Base-by-base conservation (phyloP, 2,888 invertebrate species). In the Mesochorus sp. region DNA sequence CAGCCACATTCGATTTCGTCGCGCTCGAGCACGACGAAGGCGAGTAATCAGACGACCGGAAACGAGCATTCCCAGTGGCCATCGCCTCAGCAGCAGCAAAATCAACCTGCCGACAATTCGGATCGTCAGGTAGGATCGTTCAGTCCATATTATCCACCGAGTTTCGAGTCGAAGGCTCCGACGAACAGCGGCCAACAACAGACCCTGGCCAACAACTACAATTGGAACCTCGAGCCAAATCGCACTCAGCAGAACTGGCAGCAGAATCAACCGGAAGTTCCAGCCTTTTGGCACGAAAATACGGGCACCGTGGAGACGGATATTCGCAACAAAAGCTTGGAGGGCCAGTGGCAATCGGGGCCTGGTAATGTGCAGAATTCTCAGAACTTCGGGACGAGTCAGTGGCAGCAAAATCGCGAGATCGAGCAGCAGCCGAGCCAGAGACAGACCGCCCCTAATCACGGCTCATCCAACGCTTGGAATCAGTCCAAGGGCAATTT, bases 171-270 rank as follows among this genome's bases (percentile, higher is more conserved):
- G 2, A 75, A 64, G 34, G 24, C 24, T 10, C 14, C 64, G 2
- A 17, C 34, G n/a, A n/a, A n/a, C n/a, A n/a, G n/a, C n/a, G n/a
- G n/a, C 12, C 82, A 76, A 24, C 82, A 77, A 44, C 72, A 74
- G 39, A 79, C 61, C 2, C 28, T 47, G 21, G 24, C 75, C 4
- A 86, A 82, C 62, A 88, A 80, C 81, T 88, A 85, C 59, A 87
- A 84, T 55, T 89, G 89, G 87, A 85, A 81, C 14, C 85, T 85
- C n/a, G 84, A 87, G 31, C 73, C 80, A 3, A 85, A 81, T 70
- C 68, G 82, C 19, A 21, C 81, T 37, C 51, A 79, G 1, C 82
- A 82, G 44, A 86, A 85, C 76, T 87, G 86, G 86, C 86, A n/a
- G n/a, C n/a, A 85, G 42, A 88, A 85, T 81, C 85, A 88, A n/a